Evolutionary conservation across 1,140 invertebrate species (phyloP), one percentile per base, ranked within the genome.

Genomic region (Hesperophylax magnus): DNA sequence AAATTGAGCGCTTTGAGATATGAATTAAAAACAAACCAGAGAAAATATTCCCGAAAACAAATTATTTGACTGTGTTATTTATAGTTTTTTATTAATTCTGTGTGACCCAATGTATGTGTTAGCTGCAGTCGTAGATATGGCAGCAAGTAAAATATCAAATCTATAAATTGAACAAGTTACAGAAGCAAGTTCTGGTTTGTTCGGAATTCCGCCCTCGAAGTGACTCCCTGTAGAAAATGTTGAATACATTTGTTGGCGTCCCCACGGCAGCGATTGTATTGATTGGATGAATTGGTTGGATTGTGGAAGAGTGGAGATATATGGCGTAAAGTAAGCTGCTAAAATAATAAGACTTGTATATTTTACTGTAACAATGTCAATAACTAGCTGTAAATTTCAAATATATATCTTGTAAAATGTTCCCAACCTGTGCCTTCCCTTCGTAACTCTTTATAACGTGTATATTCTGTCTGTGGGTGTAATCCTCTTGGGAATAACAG

Each of bases 351-450:
- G 81, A 82, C 81, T 82, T 82, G 74, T 78, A 77, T 69, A 78
- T 74, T 72, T 67, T 74, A 79, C 67, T 65, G 56, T 78, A 82
- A 83, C 22, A 80, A 78, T 83, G 82, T 83, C 82, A 83, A 83
- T 83, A 83, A 83, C 78, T 83, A 83, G 82, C 53, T 78, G 58
- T 82, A 79, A 82, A 65, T 63, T 63, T 79, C 77, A 79, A 76
- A 74, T 34, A 76, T 71, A 52, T 75, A 31, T 83, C 75, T 69
- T 78, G 52, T 81, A 71, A 82, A 77, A 80, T 67, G 69, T 78
- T 80, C 82, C 82, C 79, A 69, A 83, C 79, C 82, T 83, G 82
- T 83, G 82, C 82, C 82, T 83, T 83, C 79, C 82, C 76, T 81
- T 78, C 71, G 58, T 72, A 15, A 72, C 69, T 72, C 39, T 72